Conservation (phyloP, 2,888 invertebrate species). For the Drosophila kanekoi region DNA sequence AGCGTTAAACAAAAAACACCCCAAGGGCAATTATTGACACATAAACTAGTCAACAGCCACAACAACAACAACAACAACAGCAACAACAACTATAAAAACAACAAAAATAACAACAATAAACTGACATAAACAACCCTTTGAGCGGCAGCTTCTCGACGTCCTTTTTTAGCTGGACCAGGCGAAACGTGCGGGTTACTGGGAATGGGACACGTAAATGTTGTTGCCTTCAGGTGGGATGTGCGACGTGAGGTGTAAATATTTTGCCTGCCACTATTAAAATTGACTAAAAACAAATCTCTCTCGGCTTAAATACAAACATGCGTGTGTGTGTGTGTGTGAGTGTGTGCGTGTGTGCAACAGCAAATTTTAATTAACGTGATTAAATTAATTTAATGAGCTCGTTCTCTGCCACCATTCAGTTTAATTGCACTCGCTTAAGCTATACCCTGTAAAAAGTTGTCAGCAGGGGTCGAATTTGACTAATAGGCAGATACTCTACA, state of each 20-base stretch:
- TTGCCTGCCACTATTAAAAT: conserved; percentile 74
- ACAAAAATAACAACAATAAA: conserved; percentile 19
- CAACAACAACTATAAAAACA: conserved; percentile 30
- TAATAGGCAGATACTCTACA: neutral
- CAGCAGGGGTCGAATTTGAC: neutral
- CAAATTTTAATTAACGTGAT: conserved; percentile 73
- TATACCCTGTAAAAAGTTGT: conserved; percentile 8
- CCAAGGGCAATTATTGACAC: conserved; percentile 55
- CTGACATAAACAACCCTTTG: conserved; percentile 15
- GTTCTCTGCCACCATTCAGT: conserved; percentile 12
- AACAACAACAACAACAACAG: conserved; percentile 14
- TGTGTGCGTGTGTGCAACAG: conserved; percentile 17
- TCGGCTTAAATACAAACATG: conserved; percentile 5
- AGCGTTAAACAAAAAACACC: conserved; percentile 25
- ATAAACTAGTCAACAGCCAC: conserved; percentile 35
- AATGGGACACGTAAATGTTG: conserved; percentile 8
- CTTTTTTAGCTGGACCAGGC: conserved; percentile 1
- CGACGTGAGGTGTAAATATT: conserved; percentile 77
- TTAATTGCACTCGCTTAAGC: conserved; percentile 31
- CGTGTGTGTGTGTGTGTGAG: neutral
- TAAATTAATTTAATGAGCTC: conserved; percentile 75
- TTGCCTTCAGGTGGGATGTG: conserved; percentile 56
- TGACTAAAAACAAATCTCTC: conserved; percentile 65
- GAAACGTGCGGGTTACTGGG: neutral
- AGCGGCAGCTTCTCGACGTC: neutral